Base-by-base conservation (phyloP, 2,888 invertebrate genomes). In the Troides aeacus region DNA sequence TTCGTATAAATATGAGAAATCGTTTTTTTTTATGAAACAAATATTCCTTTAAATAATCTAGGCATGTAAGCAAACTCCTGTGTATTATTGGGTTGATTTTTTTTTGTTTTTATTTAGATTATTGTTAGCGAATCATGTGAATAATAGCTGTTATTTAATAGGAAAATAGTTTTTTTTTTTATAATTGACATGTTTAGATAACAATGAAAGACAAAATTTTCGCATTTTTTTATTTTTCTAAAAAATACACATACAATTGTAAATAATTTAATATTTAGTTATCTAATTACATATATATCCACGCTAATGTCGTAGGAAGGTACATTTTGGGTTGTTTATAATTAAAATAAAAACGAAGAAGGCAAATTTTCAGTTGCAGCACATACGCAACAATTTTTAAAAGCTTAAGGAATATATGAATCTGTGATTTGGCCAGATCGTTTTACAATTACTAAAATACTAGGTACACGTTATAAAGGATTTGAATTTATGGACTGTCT, bases 181-280 rank as follows among this genome's bases (percentile, higher is more conserved):
- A 46, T 12, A 15, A 46, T 46, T 15, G 15, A 12, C 12, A 2
- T 2, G 12, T 42, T 42, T 46, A 10, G 15, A 15, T 46, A 15
- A 15, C 1, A 46, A 12, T 46, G 46, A 46, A 46, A 46, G 79
- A 79, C 74, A 46, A 73, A 67, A 66, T 71, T 79, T 71, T 76
- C 80, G 80, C 79, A 73, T 73, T 81, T 87, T 85, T 85, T 82
- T 89, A 67, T 88, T 92, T 92, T 92, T 88, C 84, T 92, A 90
- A 87, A 92, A 92, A 92, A 92, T 91, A 92, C 92, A 92, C 92
- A 90, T 92, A 91, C 89, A 90, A 87, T 91, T 92, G 91, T 92
- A 92, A 92, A 92, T 92, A 92, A 92, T 89, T 91, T 90, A 87
- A 84, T 92, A 91, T 89, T 90, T 81, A 89, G 85, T 84, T 89